A percentile compares a stretch with the other conserved stretches of the same genome.
Conservation (phyloP, 2,888 invertebrate genomes). For the Tubulanus polymorphus region DNA sequence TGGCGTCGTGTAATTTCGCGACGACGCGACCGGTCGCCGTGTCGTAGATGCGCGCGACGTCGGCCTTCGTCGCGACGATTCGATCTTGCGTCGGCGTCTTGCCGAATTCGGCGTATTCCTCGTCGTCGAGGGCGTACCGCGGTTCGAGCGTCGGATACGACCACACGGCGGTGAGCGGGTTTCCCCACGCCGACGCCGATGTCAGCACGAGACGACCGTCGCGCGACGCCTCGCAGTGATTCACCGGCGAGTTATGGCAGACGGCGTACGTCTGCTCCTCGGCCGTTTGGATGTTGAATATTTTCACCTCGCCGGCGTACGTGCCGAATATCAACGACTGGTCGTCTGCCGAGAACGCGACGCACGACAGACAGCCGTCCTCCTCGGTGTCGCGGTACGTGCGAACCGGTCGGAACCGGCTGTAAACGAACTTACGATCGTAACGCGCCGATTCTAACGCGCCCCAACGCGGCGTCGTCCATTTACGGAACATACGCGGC, state of each 20-base stretch:
- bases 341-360: conserved; percentile 64
- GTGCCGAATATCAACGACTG: conserved; percentile 79
- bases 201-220: conserved; percentile 56
- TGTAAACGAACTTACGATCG: conserved; percentile 80
- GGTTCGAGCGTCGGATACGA: no score
- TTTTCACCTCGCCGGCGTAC: conserved; percentile 82
- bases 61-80: conserved; percentile 82
- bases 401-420: conserved; percentile 66
- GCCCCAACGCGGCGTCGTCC: conserved; percentile 54
- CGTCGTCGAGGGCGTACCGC: conserved; percentile 73
- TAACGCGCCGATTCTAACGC: conserved; percentile 62
- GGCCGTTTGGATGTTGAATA: conserved; percentile 80
- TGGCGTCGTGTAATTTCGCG: conserved; percentile 68
- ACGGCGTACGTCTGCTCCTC: conserved; percentile 58
- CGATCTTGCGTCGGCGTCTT: conserved; percentile 71
- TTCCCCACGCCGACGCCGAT: conserved; percentile 79
- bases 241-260: conserved; percentile 84
- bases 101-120: conserved; percentile 88
- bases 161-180: conserved; percentile 77
- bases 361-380: conserved; percentile 73
- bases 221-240: conserved; percentile 60
- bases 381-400: conserved; percentile 65
- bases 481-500: conserved; percentile 61
- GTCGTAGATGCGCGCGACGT: conserved; percentile 84
- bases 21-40: conserved; percentile 73